Base-by-base conservation (phyloP, 1,140 invertebrate species). In the Drosophila navojoa region DNA sequence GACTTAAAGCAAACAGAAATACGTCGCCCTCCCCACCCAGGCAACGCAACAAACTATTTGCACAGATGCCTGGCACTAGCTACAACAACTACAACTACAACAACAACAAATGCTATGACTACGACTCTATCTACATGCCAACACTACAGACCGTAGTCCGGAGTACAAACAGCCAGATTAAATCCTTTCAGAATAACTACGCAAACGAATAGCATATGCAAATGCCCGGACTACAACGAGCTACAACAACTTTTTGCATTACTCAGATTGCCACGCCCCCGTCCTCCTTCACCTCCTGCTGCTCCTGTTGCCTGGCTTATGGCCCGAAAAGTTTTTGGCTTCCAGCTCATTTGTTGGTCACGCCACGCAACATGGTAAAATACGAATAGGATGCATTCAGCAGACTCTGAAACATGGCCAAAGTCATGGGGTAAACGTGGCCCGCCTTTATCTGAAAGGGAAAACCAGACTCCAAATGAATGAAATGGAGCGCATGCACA, bases 401-500 rank as follows among this genome's bases (percentile, higher is more conserved):
- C 68, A 92, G 71, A 68, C 81, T 90, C 78, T 91, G 91, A 85
- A 92, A 92, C 71, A 84, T 91, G 68, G 84, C 81, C 82, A 92
- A 81, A 74, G 90, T 90, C 91, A 92, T 91, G 77, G 91, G 89
- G 77, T 91, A 91, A 79, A 91, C 64, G 74, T 91, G 85, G 57
- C 81, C 91, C 60, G 80, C 76, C 71, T 72, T 87, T 66, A 92
- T 87, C 91, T 92, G 76, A 44, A 74, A 77, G 71, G 52, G 57
- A 76, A 68, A 73, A 69, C 47, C 53, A 71, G 59, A 67, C 50
- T 45, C 42, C 10, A 45, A 45, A 79, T 85, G 85, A 45, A 79
- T 85, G 85, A 89, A 87, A 85, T 90, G 76, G 75, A 89, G 77
- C 71, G 78, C 59, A 86, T 47, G 70, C 73, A 77, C 79, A 76